Evolutionary conservation across 2,113 vertebrate species (phyloP), one percentile per base, ranked within the genome.

Genomic region (Odobenus rosmarus): DNA sequence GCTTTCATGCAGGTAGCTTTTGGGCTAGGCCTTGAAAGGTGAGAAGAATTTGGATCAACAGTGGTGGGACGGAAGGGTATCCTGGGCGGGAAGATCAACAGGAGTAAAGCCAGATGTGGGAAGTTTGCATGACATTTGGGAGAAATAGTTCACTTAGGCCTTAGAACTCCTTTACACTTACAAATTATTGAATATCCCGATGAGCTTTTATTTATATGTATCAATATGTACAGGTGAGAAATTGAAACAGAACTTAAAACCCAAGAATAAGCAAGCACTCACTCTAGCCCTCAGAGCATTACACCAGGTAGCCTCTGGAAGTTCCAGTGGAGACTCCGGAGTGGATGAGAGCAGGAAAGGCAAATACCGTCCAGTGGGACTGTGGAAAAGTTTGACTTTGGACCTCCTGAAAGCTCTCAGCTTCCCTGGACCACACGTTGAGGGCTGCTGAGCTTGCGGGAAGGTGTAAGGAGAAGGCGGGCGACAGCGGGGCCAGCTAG

Each of bases 81-180:
- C 61, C 71, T 16, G n/a, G 15, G 23, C 7, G 2, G 61, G 28
- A 36, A 59, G 31, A 24, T 23, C 36, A 31, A 3, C 15, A 2
- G 23, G 11, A 26, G 23, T 24, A 16, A 33, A 69, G n/a, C 46
- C 59, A 26, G 31, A 67, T 18, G 31, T 36, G 4, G 33, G 33
- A 21, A 3, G 49, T 24, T n/a, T 3, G 3, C 9, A 15, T 4
- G 18, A 19, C 5, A 1, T 31, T 51, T 19, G 18, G 4, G 84
- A 51, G 64, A 42, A 57, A 49, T 77, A 2, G 12, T 49, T 23
- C 23, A 2, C 12, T 33, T 51, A 26, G 39, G 62, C 42, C 80
- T 71, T 33, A 51, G 67, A 61, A 36, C 42, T 49, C 23, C 55
- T 76, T 85, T 51, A 64, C 7, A 18, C 57, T 39, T 53, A 74